Conservation (phyloP, 2,113 vertebrate species). For the Protobothrops mucrosquamatus region DNA sequence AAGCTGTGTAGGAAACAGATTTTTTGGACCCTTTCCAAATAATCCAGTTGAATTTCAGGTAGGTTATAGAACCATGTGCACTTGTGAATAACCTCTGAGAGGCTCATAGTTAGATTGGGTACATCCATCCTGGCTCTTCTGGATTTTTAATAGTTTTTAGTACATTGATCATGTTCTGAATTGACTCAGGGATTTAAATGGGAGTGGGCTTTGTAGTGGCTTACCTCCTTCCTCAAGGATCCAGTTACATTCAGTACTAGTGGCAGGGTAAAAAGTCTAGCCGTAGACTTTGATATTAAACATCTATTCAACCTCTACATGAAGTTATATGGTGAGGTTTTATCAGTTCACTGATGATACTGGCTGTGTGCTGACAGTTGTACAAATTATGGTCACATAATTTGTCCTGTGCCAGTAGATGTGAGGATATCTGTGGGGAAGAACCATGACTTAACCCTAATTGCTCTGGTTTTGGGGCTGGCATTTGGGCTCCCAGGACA, state of each 20-base stretch:
- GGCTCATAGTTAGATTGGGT: background rate
- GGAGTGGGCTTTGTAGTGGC: background rate
- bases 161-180: background rate
- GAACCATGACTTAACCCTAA: background rate
- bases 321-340: background rate
- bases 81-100: background rate
- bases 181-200: background rate
- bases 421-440: background rate
- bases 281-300: background rate
- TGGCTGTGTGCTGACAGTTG: background rate
- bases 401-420: background rate
- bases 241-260: background rate
- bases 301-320: no score
- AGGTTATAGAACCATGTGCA: background rate
- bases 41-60: background rate
- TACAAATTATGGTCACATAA: background rate
- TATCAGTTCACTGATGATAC: background rate
- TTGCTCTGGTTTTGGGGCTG: background rate
- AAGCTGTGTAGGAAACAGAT: background rate
- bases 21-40: background rate
- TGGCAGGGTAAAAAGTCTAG: background rate
- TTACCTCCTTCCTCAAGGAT: background rate
- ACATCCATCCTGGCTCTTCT: background rate
- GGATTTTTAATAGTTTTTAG: background rate
- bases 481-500: no score